Base-by-base conservation (phyloP, 2,113 vertebrate species). In the Pagrus major region DNA sequence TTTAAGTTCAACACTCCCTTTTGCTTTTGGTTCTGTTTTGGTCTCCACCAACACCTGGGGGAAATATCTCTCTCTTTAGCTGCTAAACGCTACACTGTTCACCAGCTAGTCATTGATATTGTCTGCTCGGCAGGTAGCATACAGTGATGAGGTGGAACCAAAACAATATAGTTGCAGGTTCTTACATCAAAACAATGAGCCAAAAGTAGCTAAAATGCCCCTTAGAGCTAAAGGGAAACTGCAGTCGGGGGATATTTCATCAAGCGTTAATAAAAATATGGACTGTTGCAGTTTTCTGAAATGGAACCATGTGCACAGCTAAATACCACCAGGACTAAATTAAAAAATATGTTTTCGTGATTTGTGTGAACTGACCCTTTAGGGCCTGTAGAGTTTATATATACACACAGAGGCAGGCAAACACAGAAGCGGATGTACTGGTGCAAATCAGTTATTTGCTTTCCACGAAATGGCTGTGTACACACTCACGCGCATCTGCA, bases 371-470 rank as follows among this genome's bases (percentile, higher is more conserved):
- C 15, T 69, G 31, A 55, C 23, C 54, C 51, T 84, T 78, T 68
- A 65, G 47, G 3, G 44, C 74, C 66, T 80, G 41, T 63, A 64
- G 25, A 76, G 63, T 84, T 75, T 23, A 79, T 59, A 79, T 59
- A 58, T 37, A 58, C 54, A 70, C 71, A 86, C 70, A 58, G 70
- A 46, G 65, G 18, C 39, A 74, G 61, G 58, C 89, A 90, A 92
- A 90, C 87, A 92, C 68, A 88, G 80, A 88, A 90, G 92, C 88
- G 91, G 93, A 93, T 91, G 91, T 86, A 71, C 71, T 77, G 79
- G 89, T 86, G 90, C 86, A 85, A 94, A 93, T 93, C 92, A 92
- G 90, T 93, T 93, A 93, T 91, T 92, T 90, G 84, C 84, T 81
- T 65, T 88, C 78, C 83, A 86, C 83, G 90, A 85, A 93, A 89